Evolutionary conservation across 1,140 invertebrate species (phyloP), one percentile per base, ranked within the genome.

Genomic region (Diuraphis noxia): DNA sequence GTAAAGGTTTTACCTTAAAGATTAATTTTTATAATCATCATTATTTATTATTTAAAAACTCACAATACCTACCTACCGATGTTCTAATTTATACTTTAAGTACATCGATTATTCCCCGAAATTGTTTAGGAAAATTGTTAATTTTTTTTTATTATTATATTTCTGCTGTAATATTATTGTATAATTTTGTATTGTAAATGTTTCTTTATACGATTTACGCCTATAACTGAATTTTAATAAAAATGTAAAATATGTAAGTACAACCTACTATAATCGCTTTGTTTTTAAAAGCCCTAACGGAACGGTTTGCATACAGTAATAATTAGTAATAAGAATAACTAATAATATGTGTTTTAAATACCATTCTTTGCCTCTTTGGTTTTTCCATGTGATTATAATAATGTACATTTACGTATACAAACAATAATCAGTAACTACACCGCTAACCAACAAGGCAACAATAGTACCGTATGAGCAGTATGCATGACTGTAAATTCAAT

Each of bases 241-340:
- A 77, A 81, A 25, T 81, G 79, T 81, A 81, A 81, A 81, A 81
- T 81, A 81, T 81, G 79, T 81, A 81, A 81, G 38, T 81, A 81
- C 40, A 72, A 79, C 34, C 34, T 79, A 36, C 72, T 25, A 25
- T 38, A 81, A 81, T 40, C 36, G 9, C 9, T 8, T 81, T 81
- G n/a, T 38, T 81, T 81, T 25, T 79, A 23, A 79, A 79, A 79
- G 30, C 72, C 46, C 19, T 21, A 21, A 17, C 8, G 34, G 19
- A 21, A 17, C 8, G 34, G 19, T 77, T 9, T 36, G 34, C 34
- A 79, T 36, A 36, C 21, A 13, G 3, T 34, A 63, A 0, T n/a
- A n/a, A 63, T n/a, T 56, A 56, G 43, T 13, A 46, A 46, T 46
- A 17, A 17, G 13, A 46, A 49, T 49, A 49, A 49, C 46, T 72